These are phyloP conservation scores for Cryptops parisi DNA, from an alignment of 2,888 invertebrate species.

Conservation along the genomic window DNA sequence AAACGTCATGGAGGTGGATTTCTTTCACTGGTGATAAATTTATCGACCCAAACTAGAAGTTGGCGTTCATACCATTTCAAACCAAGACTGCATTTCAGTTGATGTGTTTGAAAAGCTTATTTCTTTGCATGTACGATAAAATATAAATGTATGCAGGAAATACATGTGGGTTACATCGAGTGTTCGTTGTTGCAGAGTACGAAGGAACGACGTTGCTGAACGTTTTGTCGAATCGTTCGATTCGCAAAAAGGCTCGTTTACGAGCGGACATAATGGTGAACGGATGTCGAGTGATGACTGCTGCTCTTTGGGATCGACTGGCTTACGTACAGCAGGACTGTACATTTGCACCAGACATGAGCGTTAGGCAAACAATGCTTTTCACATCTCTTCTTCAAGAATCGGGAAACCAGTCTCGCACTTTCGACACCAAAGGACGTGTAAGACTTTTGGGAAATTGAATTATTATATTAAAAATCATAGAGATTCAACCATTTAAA, in stretches of 20 bases:
- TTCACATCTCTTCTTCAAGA: constrained; percentile 63
- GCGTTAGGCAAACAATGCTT: constrained; percentile 73
- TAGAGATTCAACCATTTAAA: neutral
- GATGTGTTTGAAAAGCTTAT: no score
- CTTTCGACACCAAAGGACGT: constrained; percentile 57
- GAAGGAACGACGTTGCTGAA: constrained; percentile 78
- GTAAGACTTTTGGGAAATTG: constrained; percentile 34
- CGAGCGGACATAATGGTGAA: constrained; percentile 72
- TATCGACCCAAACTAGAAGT: no score
- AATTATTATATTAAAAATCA: neutral
- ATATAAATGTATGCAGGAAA: neutral
- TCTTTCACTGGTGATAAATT: no score
- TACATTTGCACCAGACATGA: constrained; percentile 68
- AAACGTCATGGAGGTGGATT: no score
- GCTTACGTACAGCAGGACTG: constrained; percentile 61
- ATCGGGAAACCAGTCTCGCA: constrained; percentile 33
- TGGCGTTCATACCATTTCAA: no score
- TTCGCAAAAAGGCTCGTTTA: constrained; percentile 35
- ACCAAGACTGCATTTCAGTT: no score
- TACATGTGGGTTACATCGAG: neutral
- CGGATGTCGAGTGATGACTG: constrained; percentile 61
- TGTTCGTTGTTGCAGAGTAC: constrained; percentile 23
- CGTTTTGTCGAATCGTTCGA: constrained; percentile 59
- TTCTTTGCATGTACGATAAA: neutral
- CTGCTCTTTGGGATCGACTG: constrained; percentile 52